Evolutionary conservation across 1,140 invertebrate genomes (phyloP), one percentile per base, ranked within the genome.

Genomic region (Brachionus manjavacas): DNA sequence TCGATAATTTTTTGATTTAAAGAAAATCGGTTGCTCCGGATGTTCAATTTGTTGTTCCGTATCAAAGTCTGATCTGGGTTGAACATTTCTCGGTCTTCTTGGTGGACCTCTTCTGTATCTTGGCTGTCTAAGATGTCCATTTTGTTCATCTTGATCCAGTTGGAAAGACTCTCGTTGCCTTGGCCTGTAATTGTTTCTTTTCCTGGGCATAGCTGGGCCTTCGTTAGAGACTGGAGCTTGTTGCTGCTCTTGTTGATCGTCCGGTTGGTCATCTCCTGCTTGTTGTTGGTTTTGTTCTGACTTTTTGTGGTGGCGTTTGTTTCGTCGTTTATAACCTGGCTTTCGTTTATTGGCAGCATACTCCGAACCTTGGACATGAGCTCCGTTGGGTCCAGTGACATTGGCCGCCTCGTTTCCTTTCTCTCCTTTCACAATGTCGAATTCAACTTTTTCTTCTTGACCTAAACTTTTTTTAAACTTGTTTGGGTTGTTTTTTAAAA

Each of bases 391-490:
- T 66, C 96, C 97, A 85, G 96, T 98, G 16, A 98, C 96, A 90
- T 96, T 96, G 86, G 95, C 95, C 72, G 97, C 97, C 91, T 99
- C 97, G 88, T 96, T 96, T 80, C 97, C 96, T 88, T 88, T 70
- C 2, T 11, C 85, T 84, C 35, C 68, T 43, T 81, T 95, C 84
- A 99, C 97, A 85, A 99, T 96, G 91, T 98, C 97, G 91, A 99
- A 99, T 90, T 99, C 96, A 85, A 99, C 97, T 85, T 94, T 93
- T 91, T 99, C 97, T 76, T 96, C 96, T 91, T 99, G 97, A 86
- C 96, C 97, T 84, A 99, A 96, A 90, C 95, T 97, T 87, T 96
- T 93, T 86, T 99, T 95, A 88, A 95, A 94, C 91, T 99, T 99
- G 87, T 95, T 94, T 81, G 97, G 97, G 90, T 98, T 92, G 92